Evolutionary conservation across 2,888 invertebrate genomes (phyloP), one percentile per base, ranked within the genome.

Genomic region (Xylophagus ater): DNA sequence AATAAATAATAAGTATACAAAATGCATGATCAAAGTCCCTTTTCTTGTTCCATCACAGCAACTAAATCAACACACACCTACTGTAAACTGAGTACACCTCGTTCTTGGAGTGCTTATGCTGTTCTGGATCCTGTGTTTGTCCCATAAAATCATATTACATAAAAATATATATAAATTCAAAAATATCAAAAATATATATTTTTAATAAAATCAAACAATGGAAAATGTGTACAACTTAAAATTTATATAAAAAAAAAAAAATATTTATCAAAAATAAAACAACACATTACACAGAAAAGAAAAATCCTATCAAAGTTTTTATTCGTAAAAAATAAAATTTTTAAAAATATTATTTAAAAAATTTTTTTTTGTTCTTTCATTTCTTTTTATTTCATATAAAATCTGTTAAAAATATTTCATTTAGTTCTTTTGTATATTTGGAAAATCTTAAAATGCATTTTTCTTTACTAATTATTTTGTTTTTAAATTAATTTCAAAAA

Each of bases 61-160:
- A 56, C 50, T 56, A 55, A 53, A 50, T 53, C 53, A 51, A 51
- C 53, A 52, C n/a, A n/a, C n/a, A n/a, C n/a, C n/a, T n/a, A n/a
- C 49, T 51, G 51, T 53, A 34, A 36, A 23, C 34, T 39, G 38
- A 54, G 52, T 51, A 49, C 52, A 51, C 47, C 49, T 51, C 51
- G 55, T 50, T n/a, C n/a, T n/a, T 57, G 55, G 56, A 57, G 52
- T 53, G 54, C 53, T n/a, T n/a, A n/a, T n/a, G n/a, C n/a, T n/a
- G n/a, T n/a, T n/a, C n/a, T 54, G 56, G 54, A 55, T 53, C 49
- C 50, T 47, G 47, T n/a, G n/a, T n/a, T 45, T 48, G 47, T 41
- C 45, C 47, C 41, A 26, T 8, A 10, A 26, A 10, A 12, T n/a
- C n/a, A 29, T 31, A 26, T 40, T 34, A 34, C 40, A 20, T 23